phyloP scores from a whole-genome alignment of 2,888 invertebrate genomes.

The Thelaira solivaga region DNA sequence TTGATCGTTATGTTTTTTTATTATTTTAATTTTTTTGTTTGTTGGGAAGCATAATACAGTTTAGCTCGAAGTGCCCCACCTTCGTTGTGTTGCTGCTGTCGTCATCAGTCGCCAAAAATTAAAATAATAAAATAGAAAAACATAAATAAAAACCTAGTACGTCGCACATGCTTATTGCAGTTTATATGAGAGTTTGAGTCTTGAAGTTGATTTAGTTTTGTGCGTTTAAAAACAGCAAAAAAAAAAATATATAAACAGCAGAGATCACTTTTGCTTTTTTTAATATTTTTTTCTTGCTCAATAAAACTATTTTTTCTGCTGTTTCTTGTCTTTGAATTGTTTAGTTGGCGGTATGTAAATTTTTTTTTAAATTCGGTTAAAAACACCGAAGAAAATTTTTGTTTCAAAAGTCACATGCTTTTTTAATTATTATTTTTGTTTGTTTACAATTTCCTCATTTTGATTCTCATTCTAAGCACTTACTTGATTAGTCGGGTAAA shows the following conservation, averaged over 20 bases:
- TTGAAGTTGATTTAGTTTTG: constrained; percentile 43
- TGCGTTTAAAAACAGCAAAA: constrained; percentile 7
- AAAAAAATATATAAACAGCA: constrained; percentile 25
- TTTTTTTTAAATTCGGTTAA: constrained; percentile 49
- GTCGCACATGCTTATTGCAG: constrained; percentile 37
- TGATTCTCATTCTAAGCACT: too few relatives aligned
- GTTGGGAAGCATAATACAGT: constrained; percentile 41
- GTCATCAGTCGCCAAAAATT: constrained; percentile 47
- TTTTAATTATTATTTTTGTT: too few relatives aligned
- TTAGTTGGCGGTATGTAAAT: constrained; percentile 63
- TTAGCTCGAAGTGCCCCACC: constrained; percentile 61
- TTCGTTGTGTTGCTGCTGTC: constrained; percentile 56
- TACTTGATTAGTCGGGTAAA: too few relatives aligned
- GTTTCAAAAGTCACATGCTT: too few relatives aligned
- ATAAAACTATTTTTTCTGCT: constrained; percentile 33
- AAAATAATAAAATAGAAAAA: not conserved
- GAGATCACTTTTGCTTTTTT: constrained; percentile 52
- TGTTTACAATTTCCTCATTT: too few relatives aligned
- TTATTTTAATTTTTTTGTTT: too few relatives aligned
- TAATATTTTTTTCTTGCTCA: constrained; percentile 16
- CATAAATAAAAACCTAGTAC: constrained; percentile 19
- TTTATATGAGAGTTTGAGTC: constrained; percentile 34
- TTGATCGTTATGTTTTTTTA: constrained; percentile 47
- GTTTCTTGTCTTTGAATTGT: constrained; percentile 57
- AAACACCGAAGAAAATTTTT: constrained; percentile 58